Evolutionary conservation across 2,113 vertebrate species (phyloP).

Genomic region (Beaufortia kweichowensis): DNA sequence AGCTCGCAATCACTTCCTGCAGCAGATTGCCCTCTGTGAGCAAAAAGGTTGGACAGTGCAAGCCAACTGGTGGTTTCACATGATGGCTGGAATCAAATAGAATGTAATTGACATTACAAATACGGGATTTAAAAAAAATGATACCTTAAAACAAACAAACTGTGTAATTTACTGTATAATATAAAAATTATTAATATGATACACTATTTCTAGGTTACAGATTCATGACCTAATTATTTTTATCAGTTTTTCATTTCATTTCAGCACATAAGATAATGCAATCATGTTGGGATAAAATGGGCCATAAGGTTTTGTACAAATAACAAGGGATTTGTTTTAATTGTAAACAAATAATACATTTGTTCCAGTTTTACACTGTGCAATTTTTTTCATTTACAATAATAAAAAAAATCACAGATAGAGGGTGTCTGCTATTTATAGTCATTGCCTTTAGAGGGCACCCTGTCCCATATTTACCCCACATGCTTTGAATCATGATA

Average conservation of each 20-base stretch:
- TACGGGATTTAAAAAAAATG: no score
- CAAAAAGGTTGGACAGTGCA: slow-evolving; percentile 75
- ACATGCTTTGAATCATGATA: neutral
- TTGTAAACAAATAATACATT: neutral
- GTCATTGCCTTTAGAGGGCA: slow-evolving; percentile 29
- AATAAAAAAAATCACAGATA: slow-evolving; percentile 3
- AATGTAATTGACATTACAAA: neutral
- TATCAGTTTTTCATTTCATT: no score
- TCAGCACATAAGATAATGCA: no score
- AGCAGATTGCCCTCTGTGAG: slow-evolving; percentile 71
- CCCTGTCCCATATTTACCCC: slow-evolving; percentile 13
- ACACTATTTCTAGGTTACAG: no score
- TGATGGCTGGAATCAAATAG: slow-evolving; percentile 73
- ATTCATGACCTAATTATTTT: no score
- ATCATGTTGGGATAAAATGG: no score
- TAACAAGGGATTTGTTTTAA: neutral
- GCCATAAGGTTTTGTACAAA: no score
- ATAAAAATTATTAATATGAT: no score
- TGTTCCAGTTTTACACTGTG: neutral
- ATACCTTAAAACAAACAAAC: neutral
- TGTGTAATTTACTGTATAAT: no score
- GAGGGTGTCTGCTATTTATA: neutral
- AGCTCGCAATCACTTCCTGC: slow-evolving; percentile 73
- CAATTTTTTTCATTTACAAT: neutral
- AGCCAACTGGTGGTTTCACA: slow-evolving; percentile 79